Conservation (phyloP, 1,140 invertebrate genomes). For the Pogonognathellus flavescens region DNA sequence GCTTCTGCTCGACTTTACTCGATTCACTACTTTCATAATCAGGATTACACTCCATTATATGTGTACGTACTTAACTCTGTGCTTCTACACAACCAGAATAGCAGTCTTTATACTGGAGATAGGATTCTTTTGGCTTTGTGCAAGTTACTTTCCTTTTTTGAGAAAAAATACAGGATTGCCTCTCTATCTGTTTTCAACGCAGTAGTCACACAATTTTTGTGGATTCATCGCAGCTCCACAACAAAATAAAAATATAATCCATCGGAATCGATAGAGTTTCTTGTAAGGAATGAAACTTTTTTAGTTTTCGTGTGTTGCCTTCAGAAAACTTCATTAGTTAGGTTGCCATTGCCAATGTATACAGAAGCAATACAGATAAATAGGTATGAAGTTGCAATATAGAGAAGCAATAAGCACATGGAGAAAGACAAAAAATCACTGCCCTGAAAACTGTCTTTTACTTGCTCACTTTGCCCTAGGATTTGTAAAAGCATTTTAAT, state of each 20-base stretch:
- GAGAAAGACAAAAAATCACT: no score
- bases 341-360: no score
- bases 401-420: no score
- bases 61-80: neutral
- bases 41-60: constrained; percentile 39
- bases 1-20: constrained; percentile 27
- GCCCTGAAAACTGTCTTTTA: no score
- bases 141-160: neutral
- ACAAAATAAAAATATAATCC: constrained; percentile 49
- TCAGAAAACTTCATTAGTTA: constrained; percentile 23
- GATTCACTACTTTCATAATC: constrained; percentile 31
- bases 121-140: neutral
- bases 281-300: neutral
- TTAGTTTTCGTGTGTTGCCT: neutral
- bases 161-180: neutral
- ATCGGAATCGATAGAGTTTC: constrained; percentile 34
- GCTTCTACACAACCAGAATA: neutral
- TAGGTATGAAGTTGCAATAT: no score
- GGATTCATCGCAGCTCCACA: constrained; percentile 43
- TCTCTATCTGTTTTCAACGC: neutral
- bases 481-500: no score
- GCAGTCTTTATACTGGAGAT: neutral
- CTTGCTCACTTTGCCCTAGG: no score
- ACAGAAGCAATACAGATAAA: no score
- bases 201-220: constrained; percentile 19